Conservation (phyloP, 2,888 invertebrate genomes). For the Pyrochroa serraticornis region DNA sequence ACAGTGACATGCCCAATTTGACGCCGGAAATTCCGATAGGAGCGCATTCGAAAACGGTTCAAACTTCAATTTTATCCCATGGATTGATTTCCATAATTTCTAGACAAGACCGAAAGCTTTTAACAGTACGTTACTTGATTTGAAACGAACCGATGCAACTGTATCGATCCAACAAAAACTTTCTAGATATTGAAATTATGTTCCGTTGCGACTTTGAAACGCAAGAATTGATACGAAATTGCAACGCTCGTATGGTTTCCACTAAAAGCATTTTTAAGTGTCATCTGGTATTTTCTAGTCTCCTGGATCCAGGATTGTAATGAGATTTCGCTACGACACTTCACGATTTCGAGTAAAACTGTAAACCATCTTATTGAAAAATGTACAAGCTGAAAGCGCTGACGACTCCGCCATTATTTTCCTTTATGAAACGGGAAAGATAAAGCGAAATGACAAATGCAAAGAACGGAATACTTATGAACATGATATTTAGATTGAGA, state of each 20-base stretch:
- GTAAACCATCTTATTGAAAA: constrained; percentile 28
- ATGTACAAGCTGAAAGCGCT: constrained; percentile 19
- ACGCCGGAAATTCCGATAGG: not conserved
- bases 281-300: constrained; percentile 25
- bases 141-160: too few relatives aligned
- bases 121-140: too few relatives aligned
- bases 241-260: constrained; percentile 20
- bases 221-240: constrained; percentile 17
- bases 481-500: constrained; percentile 33
- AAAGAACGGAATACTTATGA: constrained; percentile 33
- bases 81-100: constrained; percentile 17
- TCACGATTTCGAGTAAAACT: constrained; percentile 10
- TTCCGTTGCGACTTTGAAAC: too few relatives aligned
- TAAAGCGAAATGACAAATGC: constrained; percentile 30
- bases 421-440: constrained; percentile 23
- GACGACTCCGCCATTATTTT: constrained; percentile 25
- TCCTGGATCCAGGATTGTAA: constrained; percentile 23
- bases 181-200: too few relatives aligned
- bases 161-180: too few relatives aligned
- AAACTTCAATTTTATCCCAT: constrained; percentile 3
- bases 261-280: constrained; percentile 29
- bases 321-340: constrained; percentile 25
- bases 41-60: too few relatives aligned
- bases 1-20: constrained; percentile 3
- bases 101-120: not conserved